Evolutionary conservation across 2,888 invertebrate genomes (phyloP).

Genomic region (Apantesis nais): DNA sequence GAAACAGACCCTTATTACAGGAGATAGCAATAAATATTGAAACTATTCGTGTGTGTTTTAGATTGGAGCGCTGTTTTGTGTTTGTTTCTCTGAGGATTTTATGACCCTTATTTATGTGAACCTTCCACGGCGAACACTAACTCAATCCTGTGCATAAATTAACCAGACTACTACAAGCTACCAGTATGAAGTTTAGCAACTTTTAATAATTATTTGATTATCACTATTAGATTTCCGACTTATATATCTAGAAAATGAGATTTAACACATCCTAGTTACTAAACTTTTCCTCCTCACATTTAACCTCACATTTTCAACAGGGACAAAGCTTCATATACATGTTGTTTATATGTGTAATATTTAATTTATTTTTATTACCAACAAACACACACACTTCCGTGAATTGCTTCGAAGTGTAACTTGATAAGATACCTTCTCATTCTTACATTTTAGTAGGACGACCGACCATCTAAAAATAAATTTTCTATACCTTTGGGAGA

Average conservation of each 20-base stretch:
- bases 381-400: no score
- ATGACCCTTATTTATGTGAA: constrained; percentile 55
- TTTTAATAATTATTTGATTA: no score
- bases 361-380: no score
- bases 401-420: no score
- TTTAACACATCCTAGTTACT: neutral
- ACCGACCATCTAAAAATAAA: no score
- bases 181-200: neutral
- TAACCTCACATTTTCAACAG: no score
- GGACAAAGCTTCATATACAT: no score
- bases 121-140: constrained; percentile 28
- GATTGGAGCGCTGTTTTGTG: constrained; percentile 27
- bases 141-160: constrained; percentile 17
- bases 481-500: no score
- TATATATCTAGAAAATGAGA: no score
- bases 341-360: no score
- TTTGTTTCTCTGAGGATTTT: constrained; percentile 38
- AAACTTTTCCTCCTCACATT: neutral
- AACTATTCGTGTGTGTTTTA: constrained; percentile 21
- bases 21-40: constrained; percentile 11
- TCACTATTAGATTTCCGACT: neutral
- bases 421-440: no score
- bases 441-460: no score
- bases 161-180: neutral
- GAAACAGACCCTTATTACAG: constrained; percentile 3